Percentiles rank a stretch among this genome's conserved stretches.
Evolutionary conservation across 2,113 vertebrate species (phyloP).

Genomic region (Cynocephalus volans): DNA sequence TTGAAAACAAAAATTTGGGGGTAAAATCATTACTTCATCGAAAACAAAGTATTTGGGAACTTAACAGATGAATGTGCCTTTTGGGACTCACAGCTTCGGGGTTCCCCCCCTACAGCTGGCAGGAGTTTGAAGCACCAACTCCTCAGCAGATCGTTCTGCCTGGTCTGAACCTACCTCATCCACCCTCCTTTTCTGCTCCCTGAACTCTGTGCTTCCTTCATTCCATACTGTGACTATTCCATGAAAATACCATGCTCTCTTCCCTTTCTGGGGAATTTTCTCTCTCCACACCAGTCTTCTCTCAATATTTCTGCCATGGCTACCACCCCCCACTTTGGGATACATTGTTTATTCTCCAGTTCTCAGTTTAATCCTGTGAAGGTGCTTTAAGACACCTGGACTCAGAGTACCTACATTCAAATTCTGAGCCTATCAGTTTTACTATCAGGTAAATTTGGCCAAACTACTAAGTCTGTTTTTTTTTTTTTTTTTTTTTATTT

Average conservation of each 20-base stretch:
- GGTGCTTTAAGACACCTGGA: not conserved
- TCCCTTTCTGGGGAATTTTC: not conserved
- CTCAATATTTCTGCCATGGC: not conserved
- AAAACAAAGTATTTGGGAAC: not conserved
- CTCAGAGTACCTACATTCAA: not conserved
- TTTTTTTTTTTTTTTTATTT: not conserved
- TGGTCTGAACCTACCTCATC: fast-evolving
- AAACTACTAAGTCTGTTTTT: not conserved
- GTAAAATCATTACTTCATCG: not conserved
- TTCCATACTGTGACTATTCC: fast-evolving
- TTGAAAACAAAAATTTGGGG: not conserved
- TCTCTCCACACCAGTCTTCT: not conserved
- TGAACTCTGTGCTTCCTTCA: not conserved
- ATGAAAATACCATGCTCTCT: not conserved
- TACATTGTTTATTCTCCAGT: not conserved
- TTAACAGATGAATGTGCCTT: not conserved
- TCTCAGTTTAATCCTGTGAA: not conserved
- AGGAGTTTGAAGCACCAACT: not conserved
- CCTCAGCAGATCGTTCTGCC: fast-evolving
- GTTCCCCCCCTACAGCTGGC: fast-evolving
- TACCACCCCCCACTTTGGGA: not conserved
- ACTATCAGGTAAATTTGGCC: not conserved
- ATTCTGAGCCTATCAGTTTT: not conserved
- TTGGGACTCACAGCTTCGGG: fast-evolving
- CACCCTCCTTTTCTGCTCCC: not conserved